Base-by-base conservation (phyloP, 92 coral and sea anemone genomes). In the Palythoa caribaeorum region DNA sequence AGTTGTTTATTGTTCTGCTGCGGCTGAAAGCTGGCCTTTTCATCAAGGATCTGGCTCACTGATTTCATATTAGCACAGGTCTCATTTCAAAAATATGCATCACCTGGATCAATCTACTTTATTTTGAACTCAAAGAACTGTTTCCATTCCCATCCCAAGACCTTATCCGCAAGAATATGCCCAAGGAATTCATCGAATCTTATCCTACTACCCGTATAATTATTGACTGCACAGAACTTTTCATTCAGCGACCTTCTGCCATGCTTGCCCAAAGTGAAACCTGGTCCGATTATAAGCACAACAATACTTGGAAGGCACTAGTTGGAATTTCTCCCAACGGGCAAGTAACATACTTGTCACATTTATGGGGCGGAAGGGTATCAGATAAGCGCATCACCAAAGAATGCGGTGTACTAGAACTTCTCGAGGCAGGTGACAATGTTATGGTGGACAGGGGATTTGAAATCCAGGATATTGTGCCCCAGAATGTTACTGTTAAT, bases 171-270 rank as follows among this genome's bases (percentile, higher is more conserved):
- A 84, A 77, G 10, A 91, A 91, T 28, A 28, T 28, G 28, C 28
- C 28, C 28, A 28, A 28, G 28, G 28, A 91, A 86, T 91, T 91
- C 88, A 73, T 77, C 6, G 39, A 68, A 37, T 71, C 75, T 28
- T 91, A 91, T 54, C 75, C 94, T 2, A 91, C 89, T 1, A 91
- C 94, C 11, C 77, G 94, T 20, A 85, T 84, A 2, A 91, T 91
- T 87, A 76, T 87, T 21, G 93, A 91, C 51, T 91, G 91, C 87
- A 91, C 86, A 16, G 73, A 28, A 28, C 28, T 28, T 28, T 28
- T 28, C 28, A 0, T 28, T 28, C 28, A 28, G 0, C 28, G 0
- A 37, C 94, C 94, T 9, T 91, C 94, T n/a, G 90, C 94, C 12
- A 83, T 91, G 94, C 53, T 83, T 88, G 94, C 91, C 78, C 87